Evolutionary conservation across 2,888 invertebrate species (phyloP), one percentile per base, ranked within the genome.

Genomic region (Ptychoptera albimana): DNA sequence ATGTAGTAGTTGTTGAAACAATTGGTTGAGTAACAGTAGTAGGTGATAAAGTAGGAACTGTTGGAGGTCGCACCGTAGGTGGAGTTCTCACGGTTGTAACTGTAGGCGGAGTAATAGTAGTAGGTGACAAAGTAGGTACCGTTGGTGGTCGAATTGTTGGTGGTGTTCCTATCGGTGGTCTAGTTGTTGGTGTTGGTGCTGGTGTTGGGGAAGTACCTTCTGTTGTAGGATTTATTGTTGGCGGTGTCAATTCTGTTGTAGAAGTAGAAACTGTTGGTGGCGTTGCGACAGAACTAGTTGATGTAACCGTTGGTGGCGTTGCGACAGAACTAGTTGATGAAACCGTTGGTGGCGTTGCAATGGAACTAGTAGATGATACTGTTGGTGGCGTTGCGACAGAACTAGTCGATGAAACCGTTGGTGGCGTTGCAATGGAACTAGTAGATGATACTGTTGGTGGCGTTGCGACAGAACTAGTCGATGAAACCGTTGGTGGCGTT

Each of bases 211-310:
- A 37, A 9, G 5, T 10, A 10, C 1, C 11, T 11, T 42, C 11
- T 8, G 49, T 51, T 10, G 48, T 47, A 0, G 52, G 49, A 43
- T 31, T 30, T 37, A 54, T 52, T 11, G 56, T 52, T 32, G 49
- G 43, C 9, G 54, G 51, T 7, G 39, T 23, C 3, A 23, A 5
- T 23, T 23, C 23, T 5, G 15, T 2, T 7, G 30, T 9, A 11
- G 38, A 6, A 2, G 16, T 13, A 49, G 52, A 16, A 50, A 45
- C 9, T 46, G 45, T 16, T 49, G 50, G 13, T 49, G 46, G n/a
- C 30, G 40, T 29, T 40, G n/a, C 13, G 14, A 32, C 11, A 12
- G 52, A 50, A 31, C 53, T 46, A 6, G 53, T 47, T 11, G 51
- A 50, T 16, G 51, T 49, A 14, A 41, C 45, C 30, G 52, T 53